Conservation (phyloP, 2,888 invertebrate species). For the Melitaea athalia region DNA sequence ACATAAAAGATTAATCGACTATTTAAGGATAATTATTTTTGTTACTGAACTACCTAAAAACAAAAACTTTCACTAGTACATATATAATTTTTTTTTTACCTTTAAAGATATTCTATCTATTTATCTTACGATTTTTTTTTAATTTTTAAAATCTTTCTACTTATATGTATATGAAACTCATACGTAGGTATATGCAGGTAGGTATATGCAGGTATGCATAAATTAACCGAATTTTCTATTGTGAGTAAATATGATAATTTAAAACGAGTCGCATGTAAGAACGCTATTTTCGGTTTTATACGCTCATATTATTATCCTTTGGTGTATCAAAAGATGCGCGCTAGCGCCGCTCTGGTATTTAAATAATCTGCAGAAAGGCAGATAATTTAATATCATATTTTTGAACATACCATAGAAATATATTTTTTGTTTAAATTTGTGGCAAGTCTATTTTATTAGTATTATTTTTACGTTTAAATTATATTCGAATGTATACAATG, state of each 20-base stretch:
- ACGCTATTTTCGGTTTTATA: neutral
- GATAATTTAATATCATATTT: neutral
- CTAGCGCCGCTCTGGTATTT: neutral
- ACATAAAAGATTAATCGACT: too few species aligned
- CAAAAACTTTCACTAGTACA: too few species aligned
- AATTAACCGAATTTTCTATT: neutral
- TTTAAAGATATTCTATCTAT: too few species aligned
- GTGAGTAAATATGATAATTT: constrained; percentile 2
- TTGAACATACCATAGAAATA: neutral
- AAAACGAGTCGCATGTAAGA: neutral
- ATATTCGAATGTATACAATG: neutral
- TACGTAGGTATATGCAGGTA: too few species aligned
- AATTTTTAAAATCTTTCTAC: neutral
- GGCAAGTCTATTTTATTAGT: neutral
- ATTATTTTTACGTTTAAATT: neutral
- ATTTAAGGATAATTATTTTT: too few species aligned
- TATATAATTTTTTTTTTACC: too few species aligned
- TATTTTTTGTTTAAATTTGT: neutral
- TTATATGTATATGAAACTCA: neutral
- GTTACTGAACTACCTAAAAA: too few species aligned
- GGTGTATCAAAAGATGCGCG: neutral
- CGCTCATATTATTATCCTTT: neutral
- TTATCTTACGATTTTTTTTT: neutral
- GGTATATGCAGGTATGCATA: neutral
- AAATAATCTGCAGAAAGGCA: neutral